These are phyloP conservation scores for Amblyopsis rosae DNA, from an alignment of 2,113 vertebrate species.

Conservation along the genomic window DNA sequence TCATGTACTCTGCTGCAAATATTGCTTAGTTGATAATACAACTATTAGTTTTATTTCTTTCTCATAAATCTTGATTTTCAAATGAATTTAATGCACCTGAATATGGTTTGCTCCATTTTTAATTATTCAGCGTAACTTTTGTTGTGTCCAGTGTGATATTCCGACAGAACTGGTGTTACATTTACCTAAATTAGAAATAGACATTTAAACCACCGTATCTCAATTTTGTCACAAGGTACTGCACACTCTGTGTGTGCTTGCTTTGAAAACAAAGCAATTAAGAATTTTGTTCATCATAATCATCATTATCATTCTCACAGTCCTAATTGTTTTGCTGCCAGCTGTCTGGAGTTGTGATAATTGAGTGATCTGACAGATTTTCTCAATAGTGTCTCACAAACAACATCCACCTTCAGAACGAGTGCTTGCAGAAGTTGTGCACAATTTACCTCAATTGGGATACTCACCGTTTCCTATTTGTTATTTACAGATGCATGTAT, in stretches of 20 bases:
- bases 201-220: not conserved
- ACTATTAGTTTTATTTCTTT: too few species aligned
- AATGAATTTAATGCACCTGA: too few species aligned
- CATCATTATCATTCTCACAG: conserved; percentile 78
- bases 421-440: conserved; percentile 48
- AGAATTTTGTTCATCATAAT: conserved; percentile 74
- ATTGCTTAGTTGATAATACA: too few species aligned
- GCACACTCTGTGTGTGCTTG: conserved; percentile 36
- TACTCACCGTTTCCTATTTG: conserved; percentile 15
- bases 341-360: conserved; percentile 76
- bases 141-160: too few species aligned
- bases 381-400: conserved; percentile 63
- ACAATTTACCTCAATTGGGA: conserved; percentile 34
- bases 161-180: not conserved
- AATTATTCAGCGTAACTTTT: too few species aligned
- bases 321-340: conserved; percentile 79
- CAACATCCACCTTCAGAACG: conserved; percentile 53
- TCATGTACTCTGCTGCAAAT: too few species aligned
- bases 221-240: not conserved
- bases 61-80: too few species aligned
- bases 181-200: not conserved
- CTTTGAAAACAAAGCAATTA: conserved; percentile 75
- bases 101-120: too few species aligned
- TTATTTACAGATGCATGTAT: conserved; percentile 5
- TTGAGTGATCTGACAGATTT: conserved; percentile 79